These are phyloP conservation scores for Chrysaora quinquecirrha DNA, from an alignment of 30 jellyfish, hydroid and myxozoan species.

Conservation along the genomic window DNA sequence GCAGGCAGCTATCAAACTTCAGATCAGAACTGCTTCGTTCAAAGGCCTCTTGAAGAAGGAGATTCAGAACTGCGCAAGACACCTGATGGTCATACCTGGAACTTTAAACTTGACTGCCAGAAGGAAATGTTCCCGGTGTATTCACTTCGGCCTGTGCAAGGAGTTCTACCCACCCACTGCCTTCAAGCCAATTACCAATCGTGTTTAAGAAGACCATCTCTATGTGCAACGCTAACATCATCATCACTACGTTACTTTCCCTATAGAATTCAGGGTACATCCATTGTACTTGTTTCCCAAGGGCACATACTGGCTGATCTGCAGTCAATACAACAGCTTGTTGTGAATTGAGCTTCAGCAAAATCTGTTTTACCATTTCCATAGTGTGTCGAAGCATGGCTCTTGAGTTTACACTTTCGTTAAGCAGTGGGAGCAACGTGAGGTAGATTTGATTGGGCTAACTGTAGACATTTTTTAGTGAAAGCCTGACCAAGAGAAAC, in stretches of 20 bases:
- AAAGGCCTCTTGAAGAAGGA: neutral
- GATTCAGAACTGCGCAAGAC: conserved; percentile 16
- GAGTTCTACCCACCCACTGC: conserved; percentile 64
- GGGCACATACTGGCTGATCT: too few relatives aligned
- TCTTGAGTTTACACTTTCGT: conserved; percentile 42
- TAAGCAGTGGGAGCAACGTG: conserved; percentile 33
- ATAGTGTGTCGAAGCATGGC: conserved; percentile 57
- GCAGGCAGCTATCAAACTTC: neutral
- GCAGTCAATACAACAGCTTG: too few relatives aligned
- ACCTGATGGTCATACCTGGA: conserved; percentile 57
- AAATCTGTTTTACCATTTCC: too few relatives aligned
- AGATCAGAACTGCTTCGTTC: neutral
- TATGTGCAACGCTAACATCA: too few relatives aligned
- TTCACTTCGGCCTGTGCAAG: conserved; percentile 38
- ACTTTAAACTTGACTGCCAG: conserved; percentile 1
- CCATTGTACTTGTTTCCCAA: too few relatives aligned
- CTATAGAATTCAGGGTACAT: too few relatives aligned
- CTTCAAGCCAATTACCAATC: conserved; percentile 71
- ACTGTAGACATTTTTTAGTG: neutral
- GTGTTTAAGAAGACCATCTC: conserved; percentile 48
- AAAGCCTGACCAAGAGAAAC: conserved; percentile 11
- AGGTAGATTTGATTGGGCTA: neutral
- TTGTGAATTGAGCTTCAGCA: too few relatives aligned
- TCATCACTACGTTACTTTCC: too few relatives aligned
- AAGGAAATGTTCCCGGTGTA: conserved; percentile 43